Evolutionary conservation across 2,113 vertebrate species (phyloP).

Genomic region (Thunnus thynnus): DNA sequence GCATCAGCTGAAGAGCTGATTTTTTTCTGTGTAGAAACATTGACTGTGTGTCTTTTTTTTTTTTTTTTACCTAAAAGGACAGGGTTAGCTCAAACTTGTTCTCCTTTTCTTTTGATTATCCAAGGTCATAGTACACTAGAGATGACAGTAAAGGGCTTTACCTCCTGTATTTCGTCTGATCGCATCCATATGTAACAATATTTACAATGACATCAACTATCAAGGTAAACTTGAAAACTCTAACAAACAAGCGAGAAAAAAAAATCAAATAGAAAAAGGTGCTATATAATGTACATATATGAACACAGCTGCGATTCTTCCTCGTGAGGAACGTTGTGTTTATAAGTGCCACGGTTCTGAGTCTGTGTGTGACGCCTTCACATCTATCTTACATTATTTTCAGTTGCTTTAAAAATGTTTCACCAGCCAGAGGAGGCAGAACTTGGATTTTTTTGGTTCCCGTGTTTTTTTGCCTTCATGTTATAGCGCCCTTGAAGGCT

Average conservation of each 20-base stretch:
- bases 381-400: slow-evolving; percentile 41
- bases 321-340: slow-evolving; percentile 40
- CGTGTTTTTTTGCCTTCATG: slow-evolving; percentile 80
- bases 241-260: slow-evolving; percentile 58
- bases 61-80: slow-evolving; percentile 31
- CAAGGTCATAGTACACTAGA: slow-evolving; percentile 18
- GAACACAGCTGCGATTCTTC: slow-evolving; percentile 67
- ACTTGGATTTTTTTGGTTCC: slow-evolving; percentile 84
- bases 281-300: slow-evolving; percentile 71
- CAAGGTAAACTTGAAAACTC: slow-evolving; percentile 68
- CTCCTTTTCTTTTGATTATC: slow-evolving; percentile 43
- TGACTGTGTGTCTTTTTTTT: slow-evolving; percentile 3
- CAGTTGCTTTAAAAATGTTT: slow-evolving; percentile 23
- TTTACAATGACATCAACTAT: slow-evolving; percentile 79
- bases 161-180: slow-evolving; percentile 28
- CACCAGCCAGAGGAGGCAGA: slow-evolving; percentile 27
- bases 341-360: slow-evolving; percentile 61
- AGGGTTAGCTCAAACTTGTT: slow-evolving; percentile 30
- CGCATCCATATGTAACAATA: slow-evolving; percentile 60
- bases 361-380: slow-evolving; percentile 51
- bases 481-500: slow-evolving; percentile 80
- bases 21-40: slow-evolving; percentile 47
- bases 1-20: slow-evolving; percentile 54
- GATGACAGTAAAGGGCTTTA: slow-evolving; percentile 64
- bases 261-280: slow-evolving; percentile 77